Conservation (phyloP, 2,797 vertebrate genomes). For the Lacerta agilis region DNA sequence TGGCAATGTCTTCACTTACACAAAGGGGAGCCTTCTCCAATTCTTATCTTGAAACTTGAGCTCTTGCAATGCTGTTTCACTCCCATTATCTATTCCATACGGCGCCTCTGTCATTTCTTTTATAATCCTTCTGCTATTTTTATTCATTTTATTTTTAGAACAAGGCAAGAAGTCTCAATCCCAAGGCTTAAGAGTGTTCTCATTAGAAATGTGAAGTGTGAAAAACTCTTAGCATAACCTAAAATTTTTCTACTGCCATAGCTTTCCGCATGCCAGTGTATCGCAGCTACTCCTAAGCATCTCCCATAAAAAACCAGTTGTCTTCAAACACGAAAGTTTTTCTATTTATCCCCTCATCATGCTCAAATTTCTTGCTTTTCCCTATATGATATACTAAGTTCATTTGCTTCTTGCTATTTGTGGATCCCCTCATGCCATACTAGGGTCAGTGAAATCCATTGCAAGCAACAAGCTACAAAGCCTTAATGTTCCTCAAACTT, state of each 20-base stretch:
- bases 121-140: slow-evolving; percentile 49
- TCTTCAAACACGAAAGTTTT: slow-evolving; percentile 42
- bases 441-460: not conserved
- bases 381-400: not conserved
- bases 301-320: slow-evolving; percentile 34
- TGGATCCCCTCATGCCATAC: no score
- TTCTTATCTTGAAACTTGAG: slow-evolving; percentile 24
- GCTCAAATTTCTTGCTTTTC: not conserved
- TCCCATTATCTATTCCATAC: slow-evolving; percentile 51
- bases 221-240: slow-evolving; percentile 41
- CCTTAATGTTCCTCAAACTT: not conserved
- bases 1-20: slow-evolving; percentile 51
- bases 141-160: slow-evolving; percentile 66
- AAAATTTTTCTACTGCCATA: slow-evolving; percentile 37
- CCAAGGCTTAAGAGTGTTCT: slow-evolving; percentile 51
- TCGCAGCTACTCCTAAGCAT: not conserved
- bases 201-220: slow-evolving; percentile 52
- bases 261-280: not conserved
- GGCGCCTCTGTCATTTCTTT: slow-evolving; percentile 55
- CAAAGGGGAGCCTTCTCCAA: slow-evolving; percentile 39
- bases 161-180: slow-evolving; percentile 52
- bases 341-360: slow-evolving; percentile 45
- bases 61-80: slow-evolving; percentile 45
- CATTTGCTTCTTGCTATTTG: not conserved
- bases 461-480: not conserved